Evolutionary conservation across 2,113 vertebrate species (phyloP).

Genomic region (Macaca nemestrina): DNA sequence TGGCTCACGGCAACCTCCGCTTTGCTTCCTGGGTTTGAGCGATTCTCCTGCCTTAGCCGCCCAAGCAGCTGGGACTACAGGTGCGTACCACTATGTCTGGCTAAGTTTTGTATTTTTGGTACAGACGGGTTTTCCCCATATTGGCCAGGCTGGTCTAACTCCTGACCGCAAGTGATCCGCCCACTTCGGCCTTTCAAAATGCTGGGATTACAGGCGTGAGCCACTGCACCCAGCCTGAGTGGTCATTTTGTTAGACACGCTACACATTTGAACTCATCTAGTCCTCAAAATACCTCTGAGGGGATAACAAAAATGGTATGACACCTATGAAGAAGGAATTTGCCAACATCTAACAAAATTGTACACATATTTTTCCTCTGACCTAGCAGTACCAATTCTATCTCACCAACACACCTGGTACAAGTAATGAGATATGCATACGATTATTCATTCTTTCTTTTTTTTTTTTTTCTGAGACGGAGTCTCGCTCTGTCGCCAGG

Average conservation of each 20-base stretch:
- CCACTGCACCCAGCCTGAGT: neutral
- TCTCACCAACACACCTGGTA: neutral
- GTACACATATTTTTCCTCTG: neutral
- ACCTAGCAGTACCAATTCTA: neutral
- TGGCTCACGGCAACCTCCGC: neutral
- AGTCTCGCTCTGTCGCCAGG: neutral
- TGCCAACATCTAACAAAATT: neutral
- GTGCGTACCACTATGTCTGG: rapidly evolving
- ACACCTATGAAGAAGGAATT: neutral
- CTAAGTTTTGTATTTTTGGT: too few relatives aligned
- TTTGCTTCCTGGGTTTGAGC: neutral
- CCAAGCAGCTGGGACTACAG: too few relatives aligned
- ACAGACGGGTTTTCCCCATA: too few relatives aligned
- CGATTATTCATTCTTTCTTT: neutral
- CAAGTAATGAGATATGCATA: neutral
- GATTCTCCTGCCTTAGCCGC: too few relatives aligned
- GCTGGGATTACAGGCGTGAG: too few relatives aligned
- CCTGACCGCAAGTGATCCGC: too few relatives aligned
- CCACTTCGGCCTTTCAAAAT: too few relatives aligned
- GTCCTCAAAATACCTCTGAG: neutral
- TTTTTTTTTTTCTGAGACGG: too few relatives aligned
- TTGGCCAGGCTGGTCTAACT: too few relatives aligned
- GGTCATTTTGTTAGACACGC: neutral
- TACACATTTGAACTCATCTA: neutral
- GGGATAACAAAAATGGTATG: neutral